Conservation (phyloP, 1,140 invertebrate species). For the Aphaenogaster rudis region DNA sequence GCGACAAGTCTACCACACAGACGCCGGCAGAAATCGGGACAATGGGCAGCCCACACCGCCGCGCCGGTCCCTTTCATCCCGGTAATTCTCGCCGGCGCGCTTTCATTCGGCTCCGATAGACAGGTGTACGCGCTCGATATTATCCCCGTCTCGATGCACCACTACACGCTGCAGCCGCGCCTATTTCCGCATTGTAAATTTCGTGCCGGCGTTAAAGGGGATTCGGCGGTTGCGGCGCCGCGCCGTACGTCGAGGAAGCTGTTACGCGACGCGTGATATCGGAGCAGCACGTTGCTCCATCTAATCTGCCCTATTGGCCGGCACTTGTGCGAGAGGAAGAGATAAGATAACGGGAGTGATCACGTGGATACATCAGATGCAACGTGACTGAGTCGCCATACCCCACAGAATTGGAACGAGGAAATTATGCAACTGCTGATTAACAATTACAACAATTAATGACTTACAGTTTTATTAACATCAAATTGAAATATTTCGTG, state of each 20-base stretch:
- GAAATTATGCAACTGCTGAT: not conserved
- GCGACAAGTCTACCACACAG: conserved; percentile 49
- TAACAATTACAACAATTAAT: not conserved
- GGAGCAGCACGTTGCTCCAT: conserved; percentile 22
- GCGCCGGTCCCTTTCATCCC: conserved; percentile 38
- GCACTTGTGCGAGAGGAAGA: conserved; percentile 19
- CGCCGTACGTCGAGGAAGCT: conserved; percentile 23
- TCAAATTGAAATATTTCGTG: not conserved
- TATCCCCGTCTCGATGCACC: conserved; percentile 42
- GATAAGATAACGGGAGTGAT: conserved; percentile 13
- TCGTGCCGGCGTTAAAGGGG: conserved; percentile 17
- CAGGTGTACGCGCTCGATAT: conserved; percentile 59
- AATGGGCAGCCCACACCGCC: conserved; percentile 36
- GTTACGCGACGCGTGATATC: conserved; percentile 42
- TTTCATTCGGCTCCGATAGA: conserved; percentile 54
- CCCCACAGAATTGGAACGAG: not conserved
- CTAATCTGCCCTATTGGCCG: conserved; percentile 55
- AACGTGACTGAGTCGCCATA: not conserved
- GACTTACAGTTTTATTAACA: not conserved
- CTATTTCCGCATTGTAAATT: conserved; percentile 59
- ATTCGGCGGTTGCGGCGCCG: conserved; percentile 3
- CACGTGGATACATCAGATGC: not conserved
- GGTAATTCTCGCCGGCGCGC: conserved; percentile 42
- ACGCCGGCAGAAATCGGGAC: conserved; percentile 42
- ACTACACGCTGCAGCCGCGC: conserved; percentile 27